Percentiles rank a stretch among this genome's conserved stretches.
Conservation (phyloP, 2,888 invertebrate species). For the Orthosia cruda region DNA sequence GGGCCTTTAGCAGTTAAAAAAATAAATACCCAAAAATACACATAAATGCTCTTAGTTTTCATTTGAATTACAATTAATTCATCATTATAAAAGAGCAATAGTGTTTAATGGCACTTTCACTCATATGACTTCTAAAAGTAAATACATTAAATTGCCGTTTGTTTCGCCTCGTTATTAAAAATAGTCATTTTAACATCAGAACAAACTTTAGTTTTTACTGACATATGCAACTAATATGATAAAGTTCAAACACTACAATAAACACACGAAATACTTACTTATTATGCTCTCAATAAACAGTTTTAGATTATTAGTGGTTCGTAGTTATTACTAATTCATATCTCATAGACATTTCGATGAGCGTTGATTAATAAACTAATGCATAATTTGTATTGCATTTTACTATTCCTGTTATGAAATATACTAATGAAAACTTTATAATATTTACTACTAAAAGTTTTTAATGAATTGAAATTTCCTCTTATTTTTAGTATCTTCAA, state of each 20-base stretch:
- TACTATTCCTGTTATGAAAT: background rate
- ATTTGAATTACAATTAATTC: background rate
- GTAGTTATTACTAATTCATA: slow-evolving; percentile 3
- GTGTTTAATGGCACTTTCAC: background rate
- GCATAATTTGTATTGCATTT: background rate
- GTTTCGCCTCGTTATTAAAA: background rate
- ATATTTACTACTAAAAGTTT: background rate
- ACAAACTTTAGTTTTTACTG: background rate
- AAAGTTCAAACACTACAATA: slow-evolving; percentile 2
- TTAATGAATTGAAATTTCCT: background rate
- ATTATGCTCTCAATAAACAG: background rate
- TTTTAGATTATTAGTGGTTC: background rate
- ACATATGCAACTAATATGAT: background rate
- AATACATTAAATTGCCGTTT: background rate
- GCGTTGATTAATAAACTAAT: background rate
- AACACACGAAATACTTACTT: background rate
- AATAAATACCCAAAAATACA: no score
- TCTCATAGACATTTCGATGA: background rate
- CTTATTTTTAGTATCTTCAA: no score
- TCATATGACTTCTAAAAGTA: background rate
- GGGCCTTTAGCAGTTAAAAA: no score
- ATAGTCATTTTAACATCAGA: background rate
- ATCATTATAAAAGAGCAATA: background rate
- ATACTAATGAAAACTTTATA: background rate
- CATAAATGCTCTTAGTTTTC: background rate